Percentiles rank a stretch among this genome's conserved stretches.
These are phyloP conservation scores for Brachionus paranguensis DNA, from an alignment of 1,140 invertebrate genomes.

Conservation along the genomic window DNA sequence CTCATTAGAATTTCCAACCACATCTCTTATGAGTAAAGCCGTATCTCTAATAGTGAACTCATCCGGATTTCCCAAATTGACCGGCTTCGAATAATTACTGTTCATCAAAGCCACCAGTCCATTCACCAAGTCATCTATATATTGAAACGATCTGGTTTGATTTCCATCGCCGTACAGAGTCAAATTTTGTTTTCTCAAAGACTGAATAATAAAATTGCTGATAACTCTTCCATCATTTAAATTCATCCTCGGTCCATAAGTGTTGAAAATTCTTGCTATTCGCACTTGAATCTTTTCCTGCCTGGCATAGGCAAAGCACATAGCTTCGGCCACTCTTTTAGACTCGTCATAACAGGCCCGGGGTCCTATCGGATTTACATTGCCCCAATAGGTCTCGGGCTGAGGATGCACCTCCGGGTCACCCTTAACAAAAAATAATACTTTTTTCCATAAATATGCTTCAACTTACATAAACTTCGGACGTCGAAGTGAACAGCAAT, in stretches of 20 bases:
- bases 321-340: constrained; percentile 89
- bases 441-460: not conserved
- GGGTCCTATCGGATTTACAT: constrained; percentile 94
- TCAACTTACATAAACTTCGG: constrained; percentile 74
- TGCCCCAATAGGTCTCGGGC: constrained; percentile 79
- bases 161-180: constrained; percentile 92
- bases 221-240: constrained; percentile 97
- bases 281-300: constrained; percentile 80
- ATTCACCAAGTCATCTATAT: constrained; percentile 91
- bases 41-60: constrained; percentile 95
- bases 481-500: constrained; percentile 92
- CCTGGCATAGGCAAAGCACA: constrained; percentile 84
- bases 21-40: constrained; percentile 78
- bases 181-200: constrained; percentile 84
- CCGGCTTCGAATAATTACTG: constrained; percentile 82
- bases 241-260: constrained; percentile 98
- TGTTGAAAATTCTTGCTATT: constrained; percentile 97
- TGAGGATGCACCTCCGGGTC: constrained; percentile 95
- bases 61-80: constrained; percentile 95
- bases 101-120: constrained; percentile 87
- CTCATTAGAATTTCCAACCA: constrained; percentile 50
- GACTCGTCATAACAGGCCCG: constrained; percentile 98
- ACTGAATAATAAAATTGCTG: constrained; percentile 96
- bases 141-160: constrained; percentile 96
- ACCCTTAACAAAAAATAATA: constrained; percentile 56